Base-by-base conservation (phyloP, 2,113 vertebrate genomes). In the Bubo scandiacus region DNA sequence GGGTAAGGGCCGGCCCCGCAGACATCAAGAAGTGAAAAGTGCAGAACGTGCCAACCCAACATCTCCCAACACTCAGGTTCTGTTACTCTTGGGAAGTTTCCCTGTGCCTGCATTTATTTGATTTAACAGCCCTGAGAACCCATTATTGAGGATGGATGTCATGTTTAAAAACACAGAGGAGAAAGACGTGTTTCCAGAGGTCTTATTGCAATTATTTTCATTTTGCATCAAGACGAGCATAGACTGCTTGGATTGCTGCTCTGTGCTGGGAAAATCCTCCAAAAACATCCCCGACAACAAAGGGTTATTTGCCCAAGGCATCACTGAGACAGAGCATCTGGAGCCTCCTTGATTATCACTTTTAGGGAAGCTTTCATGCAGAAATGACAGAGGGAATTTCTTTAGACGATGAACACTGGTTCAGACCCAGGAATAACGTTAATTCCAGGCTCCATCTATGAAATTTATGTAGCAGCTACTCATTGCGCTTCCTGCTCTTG, bases 221-320 rank as follows among this genome's bases (percentile, higher is more conserved):
- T 29, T 62, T 62, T 27, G 21, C 6, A 45, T 11, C 36, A 67
- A 27, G 42, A 0, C 1, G 5, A 15, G 23, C 34, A 17, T 1
- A 32, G 26, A 21, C 16, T 36, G 40, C 59, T 54, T 34, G n/a
- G 49, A 40, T 58, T 40, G 18, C 27, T 52, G 47, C 27, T 49
- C 19, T 32, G 22, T 25, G 12, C n/a, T 55, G 34, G 4, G 32
- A 82, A 75, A 88, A 38, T 23, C 15, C 19, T 55, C 26, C 16
- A 40, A 27, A 83, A 79, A 32, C 1, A 0, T 12, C 27, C 68
- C 49, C 0, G 2, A 32, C 32, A 61, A 26, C 1, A 3, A 62
- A 32, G 6, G 8, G 9, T 57, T 72, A 19, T n/a, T 71, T 72
- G 13, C n/a, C 14, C 17, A 27, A 43, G 15, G 15, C 25, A 54